Evolutionary conservation across 23 tunicate species (phyloP), one percentile per base, ranked within the genome.

Genomic region (Oikopleura vanhoeffeni): DNA sequence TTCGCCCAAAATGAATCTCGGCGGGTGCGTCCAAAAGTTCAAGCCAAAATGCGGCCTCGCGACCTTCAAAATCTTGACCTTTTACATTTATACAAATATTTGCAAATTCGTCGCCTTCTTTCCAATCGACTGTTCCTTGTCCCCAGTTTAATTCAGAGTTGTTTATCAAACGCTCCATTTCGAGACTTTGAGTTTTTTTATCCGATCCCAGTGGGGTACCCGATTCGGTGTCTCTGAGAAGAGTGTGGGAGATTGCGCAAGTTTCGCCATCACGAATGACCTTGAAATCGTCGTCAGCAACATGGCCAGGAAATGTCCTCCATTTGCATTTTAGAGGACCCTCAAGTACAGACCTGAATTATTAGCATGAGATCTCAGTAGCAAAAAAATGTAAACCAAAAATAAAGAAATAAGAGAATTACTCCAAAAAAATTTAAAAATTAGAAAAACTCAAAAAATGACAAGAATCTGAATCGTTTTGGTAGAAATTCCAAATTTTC

Each of bases 201-300:
- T 34, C 40, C 83, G 34, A 49, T 36, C 33, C 86, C 40, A 76
- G 30, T 1, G 86, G 57, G 86, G 71, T 32, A 27, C 33, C 84
- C 33, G 86, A 67, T 88, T 86, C 38, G 41, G 40, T 40, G 76
- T 83, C 1, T 34, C 40, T 40, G 28, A 82, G 71, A 36, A 85
- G 86, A 83, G 89, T 90, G 40, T 91, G 41, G 58, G 87, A 40
- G 32, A 87, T 83, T 34, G 99, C 89, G n/a, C 96, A 91, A 76
- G 84, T 88, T 76, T 90, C 99, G 0, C 99, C 99, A 30, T 91
- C 84, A 87, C 92, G 89, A 30, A 95, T 57, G 28, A 95, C 92
- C 83, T 90, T 91, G 40, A 88, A 88, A 39, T 95, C 99, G 41
- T 95, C 89, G 76, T 95, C 99, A 30, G 40, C 83, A 33, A 91